A percentile compares a stretch with the other conserved stretches of the same genome.
phyloP scores from a whole-genome alignment of 2,888 invertebrate genomes.

The Atherix ibis region DNA sequence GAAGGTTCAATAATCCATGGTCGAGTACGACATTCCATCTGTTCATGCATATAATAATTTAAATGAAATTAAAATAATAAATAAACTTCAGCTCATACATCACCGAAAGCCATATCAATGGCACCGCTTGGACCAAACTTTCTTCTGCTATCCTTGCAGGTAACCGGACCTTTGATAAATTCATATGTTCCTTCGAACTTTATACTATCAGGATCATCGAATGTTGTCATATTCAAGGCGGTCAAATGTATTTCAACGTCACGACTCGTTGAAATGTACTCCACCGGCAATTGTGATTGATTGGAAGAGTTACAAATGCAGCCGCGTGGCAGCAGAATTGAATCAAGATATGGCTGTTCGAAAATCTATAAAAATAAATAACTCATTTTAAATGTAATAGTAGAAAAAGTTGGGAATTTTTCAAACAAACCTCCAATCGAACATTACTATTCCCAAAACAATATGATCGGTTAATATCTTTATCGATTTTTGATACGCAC shows the following conservation, averaged over 20 bases:
- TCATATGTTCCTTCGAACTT: conserved; percentile 75
- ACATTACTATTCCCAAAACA: conserved; percentile 57
- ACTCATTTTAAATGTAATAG: conserved; percentile 1
- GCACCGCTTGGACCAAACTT: conserved; percentile 65
- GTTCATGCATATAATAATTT: too few relatives aligned
- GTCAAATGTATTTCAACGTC: conserved; percentile 69
- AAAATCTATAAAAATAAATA: conserved; percentile 34
- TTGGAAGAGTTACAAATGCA: conserved; percentile 57
- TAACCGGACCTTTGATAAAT: conserved; percentile 54
- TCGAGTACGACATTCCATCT: conserved; percentile 65
- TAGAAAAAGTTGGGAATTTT: background rate
- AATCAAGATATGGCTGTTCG: conserved; percentile 58
- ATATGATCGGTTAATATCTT: conserved; percentile 51
- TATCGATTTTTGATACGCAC: conserved; percentile 31
- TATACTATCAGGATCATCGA: conserved; percentile 71
- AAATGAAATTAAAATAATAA: background rate
- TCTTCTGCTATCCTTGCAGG: conserved; percentile 52
- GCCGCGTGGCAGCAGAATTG: conserved; percentile 56
- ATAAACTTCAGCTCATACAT: conserved; percentile 20
- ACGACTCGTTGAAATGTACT: conserved; percentile 58
- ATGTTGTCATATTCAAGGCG: conserved; percentile 66
- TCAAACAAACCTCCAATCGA: conserved; percentile 37
- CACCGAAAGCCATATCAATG: conserved; percentile 41
- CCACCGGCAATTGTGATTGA: conserved; percentile 43
- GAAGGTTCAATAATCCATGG: conserved; percentile 70